A percentile compares a stretch with the other conserved stretches of the same genome.
Evolutionary conservation across 2,113 vertebrate species (phyloP).

Genomic region (Xenopus borealis): DNA sequence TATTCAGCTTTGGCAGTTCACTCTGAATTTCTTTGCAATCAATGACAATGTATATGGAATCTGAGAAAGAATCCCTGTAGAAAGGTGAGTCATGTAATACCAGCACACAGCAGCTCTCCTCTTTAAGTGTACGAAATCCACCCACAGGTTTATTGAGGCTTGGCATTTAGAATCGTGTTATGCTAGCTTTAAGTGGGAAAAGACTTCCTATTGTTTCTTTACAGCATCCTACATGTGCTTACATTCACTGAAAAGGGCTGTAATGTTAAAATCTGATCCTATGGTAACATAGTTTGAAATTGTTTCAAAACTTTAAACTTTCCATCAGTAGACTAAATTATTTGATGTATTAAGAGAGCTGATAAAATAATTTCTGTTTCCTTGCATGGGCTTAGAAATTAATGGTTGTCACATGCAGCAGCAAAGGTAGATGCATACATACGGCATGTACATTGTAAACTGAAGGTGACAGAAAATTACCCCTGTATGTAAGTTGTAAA

Average conservation of each 20-base stretch:
- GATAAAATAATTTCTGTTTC: constrained; percentile 16
- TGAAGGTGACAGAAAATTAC: too few species aligned
- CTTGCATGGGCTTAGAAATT: too few species aligned
- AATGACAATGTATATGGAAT: neutral
- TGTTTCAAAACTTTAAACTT: neutral
- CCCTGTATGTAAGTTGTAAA: too few species aligned
- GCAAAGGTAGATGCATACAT: too few species aligned
- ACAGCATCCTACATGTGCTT: constrained; percentile 19
- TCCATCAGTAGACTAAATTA: constrained; percentile 9
- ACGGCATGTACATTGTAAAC: too few species aligned
- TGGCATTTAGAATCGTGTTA: constrained; percentile 26
- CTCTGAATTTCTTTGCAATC: constrained; percentile 11
- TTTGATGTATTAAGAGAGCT: neutral
- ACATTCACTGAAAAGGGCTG: constrained; percentile 7
- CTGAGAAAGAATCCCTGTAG: constrained; percentile 1
- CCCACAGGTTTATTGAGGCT: constrained; percentile 21
- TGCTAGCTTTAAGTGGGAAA: constrained; percentile 29
- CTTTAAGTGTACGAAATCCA: constrained; percentile 19
- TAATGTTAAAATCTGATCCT: constrained; percentile 18
- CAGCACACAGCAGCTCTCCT: constrained; percentile 12
- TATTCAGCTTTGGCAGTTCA: too few species aligned
- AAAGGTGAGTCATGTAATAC: constrained; percentile 28
- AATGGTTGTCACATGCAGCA: too few species aligned
- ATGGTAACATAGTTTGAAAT: constrained; percentile 16
- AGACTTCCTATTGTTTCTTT: constrained; percentile 14